Percentiles rank a stretch among this genome's conserved stretches.
Evolutionary conservation across 2,888 invertebrate species (phyloP).

Genomic region (Xylophagus ater): DNA sequence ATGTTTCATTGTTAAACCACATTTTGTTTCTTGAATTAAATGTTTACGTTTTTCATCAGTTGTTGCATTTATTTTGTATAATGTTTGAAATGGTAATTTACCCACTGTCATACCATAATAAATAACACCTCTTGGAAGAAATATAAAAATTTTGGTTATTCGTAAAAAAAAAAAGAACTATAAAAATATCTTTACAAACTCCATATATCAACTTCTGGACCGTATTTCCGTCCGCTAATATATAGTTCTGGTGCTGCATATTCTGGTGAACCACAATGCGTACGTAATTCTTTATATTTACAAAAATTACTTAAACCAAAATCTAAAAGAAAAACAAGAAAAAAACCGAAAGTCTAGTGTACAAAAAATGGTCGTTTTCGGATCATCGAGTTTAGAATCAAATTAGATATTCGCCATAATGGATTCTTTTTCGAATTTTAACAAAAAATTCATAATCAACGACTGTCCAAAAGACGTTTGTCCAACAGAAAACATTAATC

Average conservation of each 20-base stretch:
- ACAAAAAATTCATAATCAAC: too few species aligned
- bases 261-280: constrained; percentile 69
- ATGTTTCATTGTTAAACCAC: constrained; percentile 51
- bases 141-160: too few species aligned
- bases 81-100: constrained; percentile 52
- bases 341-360: too few species aligned
- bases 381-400: too few species aligned
- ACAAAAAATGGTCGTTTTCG: too few species aligned
- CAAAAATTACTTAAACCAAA: constrained; percentile 65
- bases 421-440: too few species aligned
- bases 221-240: constrained; percentile 54
- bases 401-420: too few species aligned
- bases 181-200: constrained; percentile 47
- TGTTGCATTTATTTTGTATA: constrained; percentile 34
- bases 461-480: too few species aligned
- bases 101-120: constrained; percentile 66
- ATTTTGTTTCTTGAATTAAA: constrained; percentile 53
- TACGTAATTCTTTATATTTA: constrained; percentile 47
- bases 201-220: constrained; percentile 69
- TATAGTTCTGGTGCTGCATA: constrained; percentile 71
- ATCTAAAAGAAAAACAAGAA: too few species aligned
- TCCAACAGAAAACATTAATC: too few species aligned
- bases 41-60: constrained; percentile 47
- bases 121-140: constrained; percentile 57
- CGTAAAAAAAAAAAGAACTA: constrained; percentile 5